Conservation (phyloP, 1,140 invertebrate species). For the Lamellibrachia luymesi region DNA sequence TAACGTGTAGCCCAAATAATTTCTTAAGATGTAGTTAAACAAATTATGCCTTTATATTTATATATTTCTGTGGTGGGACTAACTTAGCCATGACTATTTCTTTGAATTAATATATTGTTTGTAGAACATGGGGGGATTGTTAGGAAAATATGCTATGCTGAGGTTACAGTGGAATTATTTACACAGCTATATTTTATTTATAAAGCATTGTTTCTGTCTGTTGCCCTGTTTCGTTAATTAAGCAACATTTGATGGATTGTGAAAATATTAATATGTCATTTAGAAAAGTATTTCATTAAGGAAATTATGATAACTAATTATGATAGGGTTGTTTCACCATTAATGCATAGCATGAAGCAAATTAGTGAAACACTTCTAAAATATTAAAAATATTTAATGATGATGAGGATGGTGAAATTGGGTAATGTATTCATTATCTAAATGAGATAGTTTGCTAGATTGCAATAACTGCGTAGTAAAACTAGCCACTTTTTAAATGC, state of each 20-base stretch:
- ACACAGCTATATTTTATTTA: too few relatives aligned
- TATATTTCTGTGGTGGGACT: too few relatives aligned
- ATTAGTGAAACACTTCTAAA: neutral
- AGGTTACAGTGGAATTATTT: too few relatives aligned
- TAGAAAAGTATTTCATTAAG: neutral
- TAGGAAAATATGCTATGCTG: too few relatives aligned
- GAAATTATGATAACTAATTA: neutral
- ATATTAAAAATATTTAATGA: neutral
- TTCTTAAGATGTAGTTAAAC: too few relatives aligned
- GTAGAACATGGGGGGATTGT: too few relatives aligned
- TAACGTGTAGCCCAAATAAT: too few relatives aligned
- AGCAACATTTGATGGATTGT: neutral
- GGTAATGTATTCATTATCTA: neutral
- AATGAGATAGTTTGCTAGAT: neutral
- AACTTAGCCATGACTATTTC: too few relatives aligned
- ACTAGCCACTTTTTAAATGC: neutral
- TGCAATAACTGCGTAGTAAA: neutral
- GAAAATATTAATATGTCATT: neutral
- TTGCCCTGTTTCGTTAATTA: too few relatives aligned
- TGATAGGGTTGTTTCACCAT: neutral
- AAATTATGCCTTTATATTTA: too few relatives aligned
- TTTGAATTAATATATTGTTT: too few relatives aligned
- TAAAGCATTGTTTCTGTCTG: too few relatives aligned
- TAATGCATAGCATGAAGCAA: neutral
- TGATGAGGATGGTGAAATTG: neutral